A percentile compares a stretch with the other conserved stretches of the same genome.
Conservation (phyloP, 2,888 invertebrate genomes). For the Luperina testacea region DNA sequence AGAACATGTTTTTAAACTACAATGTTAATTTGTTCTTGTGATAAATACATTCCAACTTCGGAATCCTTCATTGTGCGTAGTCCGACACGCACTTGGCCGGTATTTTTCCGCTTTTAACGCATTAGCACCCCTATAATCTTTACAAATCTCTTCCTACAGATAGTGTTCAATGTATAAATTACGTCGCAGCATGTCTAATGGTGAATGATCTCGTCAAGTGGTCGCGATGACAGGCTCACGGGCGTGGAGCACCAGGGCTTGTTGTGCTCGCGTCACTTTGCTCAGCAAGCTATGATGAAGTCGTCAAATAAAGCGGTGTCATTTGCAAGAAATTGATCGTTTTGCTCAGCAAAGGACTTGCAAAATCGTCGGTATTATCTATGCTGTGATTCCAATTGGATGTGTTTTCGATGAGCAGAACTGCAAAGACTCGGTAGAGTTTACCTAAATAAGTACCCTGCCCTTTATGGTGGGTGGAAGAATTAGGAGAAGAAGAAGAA, state of each 20-base stretch:
- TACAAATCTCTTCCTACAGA: conserved; percentile 22
- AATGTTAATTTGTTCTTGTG: too few species aligned
- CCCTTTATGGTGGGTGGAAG: not conserved
- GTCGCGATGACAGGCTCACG: conserved; percentile 41
- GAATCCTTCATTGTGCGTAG: too few species aligned
- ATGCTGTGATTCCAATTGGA: conserved; percentile 1
- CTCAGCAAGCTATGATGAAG: conserved; percentile 45
- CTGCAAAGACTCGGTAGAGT: not conserved
- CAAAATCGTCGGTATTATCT: not conserved
- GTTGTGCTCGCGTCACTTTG: conserved; percentile 32
- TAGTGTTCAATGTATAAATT: conserved; percentile 45
- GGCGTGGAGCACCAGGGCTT: conserved; percentile 13
- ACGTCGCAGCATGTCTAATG: conserved; percentile 47
- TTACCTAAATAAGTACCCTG: not conserved
- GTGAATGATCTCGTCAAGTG: conserved; percentile 53
- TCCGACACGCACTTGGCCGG: too few species aligned
- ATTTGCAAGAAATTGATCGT: conserved; percentile 46
- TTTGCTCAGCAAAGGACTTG: conserved; percentile 5
- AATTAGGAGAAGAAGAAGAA: not conserved
- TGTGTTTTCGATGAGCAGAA: not conserved
- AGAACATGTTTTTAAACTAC: too few species aligned
- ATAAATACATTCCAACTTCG: too few species aligned
- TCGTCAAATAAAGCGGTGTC: conserved; percentile 54
- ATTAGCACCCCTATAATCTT: conserved; percentile 28
- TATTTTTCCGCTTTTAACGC: not conserved